Evolutionary conservation across 2,113 vertebrate species (phyloP).

Genomic region (Plecotus auritus): DNA sequence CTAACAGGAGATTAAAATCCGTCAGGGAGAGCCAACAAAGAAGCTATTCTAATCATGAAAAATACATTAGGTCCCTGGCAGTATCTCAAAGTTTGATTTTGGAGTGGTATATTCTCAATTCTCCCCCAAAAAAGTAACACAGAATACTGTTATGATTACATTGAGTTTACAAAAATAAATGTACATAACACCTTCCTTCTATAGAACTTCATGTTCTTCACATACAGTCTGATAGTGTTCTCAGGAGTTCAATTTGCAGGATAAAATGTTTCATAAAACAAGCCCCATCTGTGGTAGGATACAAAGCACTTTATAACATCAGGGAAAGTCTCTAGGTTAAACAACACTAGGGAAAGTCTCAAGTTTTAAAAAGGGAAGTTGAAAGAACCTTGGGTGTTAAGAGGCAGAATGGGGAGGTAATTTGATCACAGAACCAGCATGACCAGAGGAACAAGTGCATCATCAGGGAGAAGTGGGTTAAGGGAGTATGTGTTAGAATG

Average conservation of each 20-base stretch:
- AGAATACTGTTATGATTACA: slow-evolving; percentile 56
- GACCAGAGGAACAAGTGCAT: not conserved
- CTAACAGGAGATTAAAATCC: slow-evolving; percentile 66
- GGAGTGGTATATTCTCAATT: slow-evolving; percentile 58
- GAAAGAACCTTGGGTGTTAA: not conserved
- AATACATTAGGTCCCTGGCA: slow-evolving; percentile 71
- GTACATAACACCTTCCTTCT: slow-evolving; percentile 15
- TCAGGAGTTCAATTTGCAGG: not conserved
- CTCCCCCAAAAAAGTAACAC: slow-evolving; percentile 31
- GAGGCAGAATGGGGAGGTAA: not conserved
- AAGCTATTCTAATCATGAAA: slow-evolving; percentile 61
- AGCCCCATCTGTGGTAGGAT: not conserved
- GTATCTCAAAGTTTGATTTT: slow-evolving; percentile 74
- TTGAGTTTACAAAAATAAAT: slow-evolving; percentile 24
- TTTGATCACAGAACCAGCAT: not conserved
- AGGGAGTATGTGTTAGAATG: not conserved
- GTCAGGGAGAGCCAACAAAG: slow-evolving; percentile 37
- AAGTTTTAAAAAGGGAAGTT: not conserved
- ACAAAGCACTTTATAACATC: not conserved
- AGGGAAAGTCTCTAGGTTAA: not conserved
- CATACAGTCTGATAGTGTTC: not conserved
- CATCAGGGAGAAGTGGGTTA: not conserved
- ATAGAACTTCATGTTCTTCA: not conserved
- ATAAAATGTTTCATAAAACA: slow-evolving; percentile 23
- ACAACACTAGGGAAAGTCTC: not conserved